Base-by-base conservation (phyloP, 2,113 vertebrate species). In the Athene cunicularia region DNA sequence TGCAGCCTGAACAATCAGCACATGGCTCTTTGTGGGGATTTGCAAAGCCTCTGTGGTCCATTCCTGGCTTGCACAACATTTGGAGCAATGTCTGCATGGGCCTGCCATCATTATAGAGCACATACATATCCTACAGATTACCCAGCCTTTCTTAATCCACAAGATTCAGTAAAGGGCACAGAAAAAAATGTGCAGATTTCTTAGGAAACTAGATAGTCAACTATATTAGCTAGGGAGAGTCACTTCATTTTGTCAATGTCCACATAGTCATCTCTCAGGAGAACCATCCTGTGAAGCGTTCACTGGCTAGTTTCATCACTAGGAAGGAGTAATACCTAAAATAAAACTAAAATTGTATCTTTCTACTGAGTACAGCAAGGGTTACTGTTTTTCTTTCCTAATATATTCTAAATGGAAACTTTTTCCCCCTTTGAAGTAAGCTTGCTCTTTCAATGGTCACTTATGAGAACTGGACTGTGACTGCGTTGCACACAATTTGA, bases 101-200 rank as follows among this genome's bases (percentile, higher is more conserved):
- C 90, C 91, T 87, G 85, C 21, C 2, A 12, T 97, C 87, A 82
- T 95, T 95, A 94, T 32, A 91, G 63, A 96, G 68, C 93, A 95
- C 92, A 84, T 88, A 95, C 62, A 86, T 88, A 95, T 62, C 80
- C 93, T 84, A 82, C 93, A 95, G 95, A 96, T 97, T 91, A 98
- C 92, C 68, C 64, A 93, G 90, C 52, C 67, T 30, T 79, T 95
- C 79, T 84, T 96, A 80, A 91, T 92, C 95, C 76, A 91, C 92
- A 93, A 88, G 75, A 91, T 95, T 95, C 83, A 80, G 77, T 58
- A 79, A 90, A 80, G 66, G 80, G 70, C 87, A 92, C 50, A 88
- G 92, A 75, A 95, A 87, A 97, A 97, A 95, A 92, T 37, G 32
- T 39, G 37, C 58, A 80, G 82, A 71, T 74, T 94, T 41, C 68